Conservation (phyloP, 1,140 invertebrate species). For the Augochlora pura region DNA sequence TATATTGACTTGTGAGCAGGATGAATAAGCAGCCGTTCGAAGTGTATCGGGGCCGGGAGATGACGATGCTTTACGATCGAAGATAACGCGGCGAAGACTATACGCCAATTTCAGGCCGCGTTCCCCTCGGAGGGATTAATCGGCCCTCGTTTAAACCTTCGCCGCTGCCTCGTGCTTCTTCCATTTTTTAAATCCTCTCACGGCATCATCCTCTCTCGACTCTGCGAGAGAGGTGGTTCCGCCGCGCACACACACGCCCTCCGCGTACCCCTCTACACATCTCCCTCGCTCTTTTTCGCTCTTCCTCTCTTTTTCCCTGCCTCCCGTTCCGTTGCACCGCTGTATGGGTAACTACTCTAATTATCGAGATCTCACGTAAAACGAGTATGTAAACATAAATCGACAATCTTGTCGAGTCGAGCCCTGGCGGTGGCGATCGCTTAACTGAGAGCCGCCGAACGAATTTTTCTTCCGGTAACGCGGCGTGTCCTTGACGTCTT, state of each 20-base stretch:
- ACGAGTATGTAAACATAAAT: conserved; percentile 68
- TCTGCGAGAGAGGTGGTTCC: conserved; percentile 7
- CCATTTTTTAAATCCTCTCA: conserved; percentile 62
- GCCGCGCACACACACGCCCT: background rate
- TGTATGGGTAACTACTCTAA: conserved; percentile 62
- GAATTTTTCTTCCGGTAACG: conserved; percentile 56
- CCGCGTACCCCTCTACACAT: background rate
- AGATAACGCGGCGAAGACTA: conserved; percentile 62
- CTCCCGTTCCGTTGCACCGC: too few relatives aligned
- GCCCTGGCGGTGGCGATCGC: conserved; percentile 46
- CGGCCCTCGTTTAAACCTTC: conserved; percentile 61
- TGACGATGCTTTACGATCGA: conserved; percentile 64
- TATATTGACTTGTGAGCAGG: conserved; percentile 60
- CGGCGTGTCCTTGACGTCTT: conserved; percentile 52
- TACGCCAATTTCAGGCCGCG: conserved; percentile 61
- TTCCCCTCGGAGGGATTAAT: conserved; percentile 63
- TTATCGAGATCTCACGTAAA: conserved; percentile 66
- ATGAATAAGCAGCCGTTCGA: conserved; percentile 57
- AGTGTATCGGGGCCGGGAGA: conserved; percentile 52
- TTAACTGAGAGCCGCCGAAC: conserved; percentile 50
- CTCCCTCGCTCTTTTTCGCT: background rate
- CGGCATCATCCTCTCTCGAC: conserved; percentile 48
- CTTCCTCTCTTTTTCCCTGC: too few relatives aligned
- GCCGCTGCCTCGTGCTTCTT: conserved; percentile 49
- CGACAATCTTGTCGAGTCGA: conserved; percentile 60